Evolutionary conservation across 1,140 invertebrate species (phyloP).

Genomic region (Drosophila auraria): DNA sequence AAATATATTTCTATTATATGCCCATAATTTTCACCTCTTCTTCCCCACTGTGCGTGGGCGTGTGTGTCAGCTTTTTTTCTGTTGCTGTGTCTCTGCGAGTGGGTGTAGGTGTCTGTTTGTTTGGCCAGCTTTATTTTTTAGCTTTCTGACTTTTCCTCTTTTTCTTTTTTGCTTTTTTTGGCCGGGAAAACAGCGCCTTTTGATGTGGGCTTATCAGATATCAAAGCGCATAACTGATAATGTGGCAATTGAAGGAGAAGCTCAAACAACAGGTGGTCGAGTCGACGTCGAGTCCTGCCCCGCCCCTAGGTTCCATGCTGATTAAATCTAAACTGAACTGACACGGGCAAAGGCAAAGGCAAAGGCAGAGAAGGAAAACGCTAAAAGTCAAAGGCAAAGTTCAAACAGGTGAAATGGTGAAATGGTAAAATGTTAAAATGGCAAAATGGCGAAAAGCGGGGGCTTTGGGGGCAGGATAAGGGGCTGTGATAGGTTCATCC

Average conservation of each 20-base stretch:
- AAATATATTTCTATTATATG: no score
- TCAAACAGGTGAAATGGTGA: conserved; percentile 25
- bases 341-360: conserved; percentile 29
- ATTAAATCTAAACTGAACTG: conserved; percentile 48
- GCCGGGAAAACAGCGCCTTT: conserved; percentile 37
- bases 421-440: conserved; percentile 10
- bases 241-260: conserved; percentile 66
- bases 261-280: conserved; percentile 67
- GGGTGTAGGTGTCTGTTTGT: conserved; percentile 37
- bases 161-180: not conserved
- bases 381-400: conserved; percentile 31
- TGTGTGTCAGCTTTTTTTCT: conserved; percentile 2
- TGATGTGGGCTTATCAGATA: conserved; percentile 83
- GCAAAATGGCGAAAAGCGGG: no score
- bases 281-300: conserved; percentile 8
- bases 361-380: not conserved
- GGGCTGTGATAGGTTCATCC: conserved; percentile 30
- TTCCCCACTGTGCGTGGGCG: conserved; percentile 16
- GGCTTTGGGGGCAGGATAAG: no score
- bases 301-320: conserved; percentile 22
- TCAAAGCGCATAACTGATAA: conserved; percentile 83
- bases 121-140: conserved; percentile 52
- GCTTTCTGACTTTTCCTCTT: conserved; percentile 47
- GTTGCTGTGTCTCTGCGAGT: conserved; percentile 7
- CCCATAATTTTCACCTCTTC: no score